These are phyloP conservation scores for Spea bombifrons DNA, from an alignment of 2,113 vertebrate genomes.

Conservation along the genomic window DNA sequence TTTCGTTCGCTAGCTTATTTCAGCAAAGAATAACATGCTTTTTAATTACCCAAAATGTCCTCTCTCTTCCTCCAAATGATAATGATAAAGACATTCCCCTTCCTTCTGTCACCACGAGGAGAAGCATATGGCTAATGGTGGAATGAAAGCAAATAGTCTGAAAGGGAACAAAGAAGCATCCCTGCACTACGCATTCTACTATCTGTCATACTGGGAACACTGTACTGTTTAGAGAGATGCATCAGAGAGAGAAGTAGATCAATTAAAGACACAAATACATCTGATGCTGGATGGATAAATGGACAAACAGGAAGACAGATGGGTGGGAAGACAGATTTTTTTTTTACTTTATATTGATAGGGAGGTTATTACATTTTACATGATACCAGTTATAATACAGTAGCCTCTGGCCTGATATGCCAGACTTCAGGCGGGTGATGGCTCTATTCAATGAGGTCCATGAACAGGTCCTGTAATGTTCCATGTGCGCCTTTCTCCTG, in stretches of 20 bases:
- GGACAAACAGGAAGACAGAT: conserved; percentile 8
- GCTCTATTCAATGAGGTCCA: too few relatives aligned
- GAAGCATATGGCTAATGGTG: conserved; percentile 41
- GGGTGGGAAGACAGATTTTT: neutral
- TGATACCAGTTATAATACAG: too few relatives aligned
- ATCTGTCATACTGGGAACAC: conserved; percentile 37
- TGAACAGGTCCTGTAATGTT: too few relatives aligned
- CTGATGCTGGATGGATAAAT: too few relatives aligned
- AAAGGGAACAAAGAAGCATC: conserved; percentile 31
- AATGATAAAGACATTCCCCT: conserved; percentile 36
- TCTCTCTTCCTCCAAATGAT: conserved; percentile 32
- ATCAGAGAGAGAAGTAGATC: conserved; percentile 1
- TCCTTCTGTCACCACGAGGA: conserved; percentile 33
- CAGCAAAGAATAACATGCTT: conserved; percentile 40
- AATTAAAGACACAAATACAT: conserved; percentile 1
- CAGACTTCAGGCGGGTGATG: too few relatives aligned
- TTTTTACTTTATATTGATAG: neutral
- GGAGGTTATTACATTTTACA: neutral
- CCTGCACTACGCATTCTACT: conserved; percentile 14
- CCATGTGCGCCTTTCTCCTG: too few relatives aligned
- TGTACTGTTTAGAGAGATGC: conserved; percentile 31
- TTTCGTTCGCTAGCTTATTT: conserved; percentile 26
- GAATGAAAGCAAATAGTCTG: conserved; percentile 44
- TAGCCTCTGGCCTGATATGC: too few relatives aligned
- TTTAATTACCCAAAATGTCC: conserved; percentile 46